These are phyloP conservation scores for Micronycteris hirsuta DNA, from an alignment of 2,113 vertebrate genomes.

Conservation along the genomic window DNA sequence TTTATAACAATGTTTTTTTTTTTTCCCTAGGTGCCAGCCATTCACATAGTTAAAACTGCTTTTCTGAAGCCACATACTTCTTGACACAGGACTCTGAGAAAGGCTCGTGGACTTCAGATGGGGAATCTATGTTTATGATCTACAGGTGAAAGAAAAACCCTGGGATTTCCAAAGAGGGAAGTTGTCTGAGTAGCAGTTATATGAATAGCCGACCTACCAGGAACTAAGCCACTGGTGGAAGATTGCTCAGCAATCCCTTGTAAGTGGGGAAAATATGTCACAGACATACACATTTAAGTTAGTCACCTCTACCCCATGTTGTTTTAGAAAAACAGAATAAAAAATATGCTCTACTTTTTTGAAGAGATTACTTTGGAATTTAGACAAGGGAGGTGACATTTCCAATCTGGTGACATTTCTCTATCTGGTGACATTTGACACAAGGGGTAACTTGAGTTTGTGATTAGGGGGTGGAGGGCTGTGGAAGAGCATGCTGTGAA, in stretches of 20 bases:
- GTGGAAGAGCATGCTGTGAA: not conserved
- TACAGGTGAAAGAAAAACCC: not conserved
- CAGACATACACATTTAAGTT: not conserved
- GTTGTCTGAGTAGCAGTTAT: not conserved
- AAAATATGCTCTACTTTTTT: not conserved
- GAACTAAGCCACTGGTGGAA: not conserved
- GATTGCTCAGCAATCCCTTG: fast-evolving
- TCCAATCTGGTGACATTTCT: not conserved
- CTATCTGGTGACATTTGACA: not conserved
- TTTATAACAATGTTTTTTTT: not conserved
- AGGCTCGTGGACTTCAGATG: not conserved
- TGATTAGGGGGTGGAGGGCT: not conserved
- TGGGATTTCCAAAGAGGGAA: not conserved
- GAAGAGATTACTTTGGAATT: not conserved
- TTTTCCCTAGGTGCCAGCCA: not conserved
- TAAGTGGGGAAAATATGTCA: not conserved
- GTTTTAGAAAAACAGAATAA: not conserved
- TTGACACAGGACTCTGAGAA: not conserved
- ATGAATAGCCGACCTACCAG: not conserved
- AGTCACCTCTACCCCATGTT: not conserved
- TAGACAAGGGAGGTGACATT: not conserved
- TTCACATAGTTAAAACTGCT: not conserved
- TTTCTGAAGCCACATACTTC: not conserved
- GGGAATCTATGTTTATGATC: not conserved
- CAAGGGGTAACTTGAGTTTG: not conserved